These are phyloP conservation scores for Lichenostomus cassidix DNA, from an alignment of 2,113 vertebrate species.

Conservation along the genomic window DNA sequence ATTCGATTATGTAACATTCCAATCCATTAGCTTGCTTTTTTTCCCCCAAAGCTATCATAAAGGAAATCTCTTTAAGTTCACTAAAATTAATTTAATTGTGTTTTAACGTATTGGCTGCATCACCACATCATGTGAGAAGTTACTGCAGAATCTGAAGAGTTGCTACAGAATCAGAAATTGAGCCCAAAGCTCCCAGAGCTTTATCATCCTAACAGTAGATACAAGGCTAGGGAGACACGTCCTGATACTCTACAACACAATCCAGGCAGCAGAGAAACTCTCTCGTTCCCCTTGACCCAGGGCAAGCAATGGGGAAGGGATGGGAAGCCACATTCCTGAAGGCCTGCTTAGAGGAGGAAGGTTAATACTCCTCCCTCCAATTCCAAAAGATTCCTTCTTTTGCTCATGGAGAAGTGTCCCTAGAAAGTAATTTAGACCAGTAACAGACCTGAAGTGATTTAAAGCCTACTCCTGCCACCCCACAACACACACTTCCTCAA, in stretches of 20 bases:
- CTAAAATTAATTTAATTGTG: background rate
- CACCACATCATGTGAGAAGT: fast-evolving
- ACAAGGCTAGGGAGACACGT: background rate
- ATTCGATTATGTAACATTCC: background rate
- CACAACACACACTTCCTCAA: background rate
- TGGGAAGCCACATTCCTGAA: background rate
- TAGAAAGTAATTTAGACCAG: background rate
- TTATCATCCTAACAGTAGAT: background rate
- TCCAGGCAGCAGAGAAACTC: background rate
- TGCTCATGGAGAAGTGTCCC: background rate
- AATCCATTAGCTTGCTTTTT: background rate
- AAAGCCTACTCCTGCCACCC: background rate
- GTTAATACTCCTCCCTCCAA: background rate
- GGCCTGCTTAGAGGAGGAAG: background rate
- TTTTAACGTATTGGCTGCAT: background rate
- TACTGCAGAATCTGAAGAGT: background rate
- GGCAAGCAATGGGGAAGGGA: background rate
- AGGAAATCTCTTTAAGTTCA: background rate
- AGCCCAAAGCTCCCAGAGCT: background rate
- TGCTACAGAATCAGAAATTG: background rate
- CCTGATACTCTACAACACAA: background rate
- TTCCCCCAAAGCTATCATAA: background rate
- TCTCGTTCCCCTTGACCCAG: too few relatives aligned
- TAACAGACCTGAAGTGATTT: background rate
- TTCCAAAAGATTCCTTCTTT: background rate